Evolutionary conservation across 2,888 invertebrate species (phyloP).

Genomic region (Drosophila dives): DNA sequence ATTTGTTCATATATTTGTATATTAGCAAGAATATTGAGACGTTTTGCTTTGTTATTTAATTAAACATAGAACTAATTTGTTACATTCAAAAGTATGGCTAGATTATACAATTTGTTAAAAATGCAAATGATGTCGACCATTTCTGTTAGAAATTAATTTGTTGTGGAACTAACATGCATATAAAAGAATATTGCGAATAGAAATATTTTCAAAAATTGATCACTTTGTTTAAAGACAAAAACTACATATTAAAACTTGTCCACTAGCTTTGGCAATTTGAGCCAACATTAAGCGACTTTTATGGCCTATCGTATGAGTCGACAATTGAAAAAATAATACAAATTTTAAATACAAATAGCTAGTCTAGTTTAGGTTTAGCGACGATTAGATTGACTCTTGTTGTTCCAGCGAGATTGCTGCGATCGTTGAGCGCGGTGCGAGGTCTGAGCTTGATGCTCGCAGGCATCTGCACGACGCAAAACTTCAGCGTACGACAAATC

Average conservation of each 20-base stretch:
- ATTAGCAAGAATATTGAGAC: conserved; percentile 29
- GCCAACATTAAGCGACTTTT: conserved; percentile 10
- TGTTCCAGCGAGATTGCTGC: conserved; percentile 61
- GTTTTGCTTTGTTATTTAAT: conserved; percentile 5
- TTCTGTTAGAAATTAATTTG: conserved; percentile 15
- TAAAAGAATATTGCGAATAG: conserved; percentile 21
- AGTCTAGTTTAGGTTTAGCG: conserved; percentile 33
- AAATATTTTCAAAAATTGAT: conserved; percentile 14
- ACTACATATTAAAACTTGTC: conserved; percentile 20
- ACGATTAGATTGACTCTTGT: conserved; percentile 54
- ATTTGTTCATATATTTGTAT: conserved; percentile 28
- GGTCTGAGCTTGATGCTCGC: conserved; percentile 72
- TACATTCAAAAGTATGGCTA: conserved; percentile 12
- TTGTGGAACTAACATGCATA: conserved; percentile 17
- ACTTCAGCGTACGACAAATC: conserved; percentile 95
- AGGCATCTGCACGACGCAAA: conserved; percentile 87
- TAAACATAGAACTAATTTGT: conserved; percentile 23
- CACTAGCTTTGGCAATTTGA: conserved; percentile 7
- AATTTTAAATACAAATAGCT: conserved; percentile 1
- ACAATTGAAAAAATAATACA: conserved; percentile 19
- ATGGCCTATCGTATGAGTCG: conserved; percentile 4
- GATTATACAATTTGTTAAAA: conserved; percentile 23
- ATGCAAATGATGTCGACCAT: conserved; percentile 10
- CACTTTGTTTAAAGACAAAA: conserved; percentile 19
- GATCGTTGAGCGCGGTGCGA: conserved; percentile 44